Base-by-base conservation (phyloP, 2,888 invertebrate species). In the Drosophila niveifrons region DNA sequence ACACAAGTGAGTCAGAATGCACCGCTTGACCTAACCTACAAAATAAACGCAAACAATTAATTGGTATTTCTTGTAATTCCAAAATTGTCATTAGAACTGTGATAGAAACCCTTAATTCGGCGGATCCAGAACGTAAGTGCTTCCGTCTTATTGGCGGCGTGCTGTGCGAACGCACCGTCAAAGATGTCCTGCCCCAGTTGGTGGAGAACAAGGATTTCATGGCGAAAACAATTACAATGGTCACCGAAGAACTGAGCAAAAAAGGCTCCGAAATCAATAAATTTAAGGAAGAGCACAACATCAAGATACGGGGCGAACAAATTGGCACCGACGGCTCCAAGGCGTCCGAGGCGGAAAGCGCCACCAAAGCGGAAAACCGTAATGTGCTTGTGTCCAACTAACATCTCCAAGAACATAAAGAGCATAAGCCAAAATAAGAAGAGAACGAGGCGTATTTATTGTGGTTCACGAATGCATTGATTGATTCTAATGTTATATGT, bases 91-190 rank as follows among this genome's bases (percentile, higher is more conserved):
- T 8, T 92, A 99, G 98, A 92, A 95, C 98, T 92, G 99, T 99
- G 64, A 96, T 98, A 81, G 98, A 98, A 89, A 98, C 98, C 11
- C 93, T 99, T 70, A 95, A 96, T 91, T 96, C 95, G 66, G 96
- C 98, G 18, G 97, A 97, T 90, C 95, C 94, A 11, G 94, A 95
- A 57, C 95, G 98, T 80, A 97, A 96, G 92, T 99, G 99, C 92
- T 99, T 96, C 92, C 95, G 98, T 89, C 95, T 98, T 94, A 95
- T 99, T 75, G 98, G 98, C 58, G 98, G 98, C 28, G 96, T 99
- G 64, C 93, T 99, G 59, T 97, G 98, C 75, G 98, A 99, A 93
- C 94, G 97, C 82, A 98, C 96, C 10, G 99, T 98, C 0, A 96
- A 95, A 90, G 98, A 97, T 82, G 96, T 99, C 53, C 93, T 98